Conservation (phyloP, 2,113 vertebrate genomes). For the Tragelaphus strepsiceros region DNA sequence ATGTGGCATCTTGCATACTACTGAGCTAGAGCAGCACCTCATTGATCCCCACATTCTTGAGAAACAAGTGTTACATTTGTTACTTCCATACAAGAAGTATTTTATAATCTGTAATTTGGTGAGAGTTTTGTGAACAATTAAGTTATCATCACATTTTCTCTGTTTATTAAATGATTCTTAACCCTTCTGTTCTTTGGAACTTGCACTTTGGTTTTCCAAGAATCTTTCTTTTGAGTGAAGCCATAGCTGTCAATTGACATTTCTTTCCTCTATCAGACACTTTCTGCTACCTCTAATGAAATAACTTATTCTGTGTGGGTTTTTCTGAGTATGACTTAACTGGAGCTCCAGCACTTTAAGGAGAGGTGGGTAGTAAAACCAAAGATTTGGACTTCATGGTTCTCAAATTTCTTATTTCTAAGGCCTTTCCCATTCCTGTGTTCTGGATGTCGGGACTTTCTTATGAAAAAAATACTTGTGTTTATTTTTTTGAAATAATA, state of each 20-base stretch:
- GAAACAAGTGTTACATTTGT: background rate
- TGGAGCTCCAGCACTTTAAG: background rate
- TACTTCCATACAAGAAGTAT: background rate
- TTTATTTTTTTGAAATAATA: background rate
- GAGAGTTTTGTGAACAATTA: background rate
- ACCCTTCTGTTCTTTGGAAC: background rate
- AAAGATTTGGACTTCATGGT: background rate
- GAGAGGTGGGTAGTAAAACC: background rate
- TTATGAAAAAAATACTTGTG: background rate
- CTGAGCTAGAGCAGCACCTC: background rate
- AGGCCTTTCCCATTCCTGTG: background rate
- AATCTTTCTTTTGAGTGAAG: background rate
- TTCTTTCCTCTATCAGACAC: background rate
- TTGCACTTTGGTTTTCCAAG: background rate
- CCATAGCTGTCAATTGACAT: background rate
- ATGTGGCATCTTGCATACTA: background rate
- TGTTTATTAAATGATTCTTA: background rate
- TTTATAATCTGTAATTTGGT: background rate
- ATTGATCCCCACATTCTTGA: background rate
- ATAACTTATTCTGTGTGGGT: background rate
- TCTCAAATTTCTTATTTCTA: background rate
- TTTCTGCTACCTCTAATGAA: background rate
- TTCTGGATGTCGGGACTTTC: background rate
- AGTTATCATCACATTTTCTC: background rate
- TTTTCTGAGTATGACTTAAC: background rate